A percentile compares a stretch with the other conserved stretches of the same genome.
phyloP scores from a whole-genome alignment of 1,140 invertebrate species.

The Forficula auricularia region DNA sequence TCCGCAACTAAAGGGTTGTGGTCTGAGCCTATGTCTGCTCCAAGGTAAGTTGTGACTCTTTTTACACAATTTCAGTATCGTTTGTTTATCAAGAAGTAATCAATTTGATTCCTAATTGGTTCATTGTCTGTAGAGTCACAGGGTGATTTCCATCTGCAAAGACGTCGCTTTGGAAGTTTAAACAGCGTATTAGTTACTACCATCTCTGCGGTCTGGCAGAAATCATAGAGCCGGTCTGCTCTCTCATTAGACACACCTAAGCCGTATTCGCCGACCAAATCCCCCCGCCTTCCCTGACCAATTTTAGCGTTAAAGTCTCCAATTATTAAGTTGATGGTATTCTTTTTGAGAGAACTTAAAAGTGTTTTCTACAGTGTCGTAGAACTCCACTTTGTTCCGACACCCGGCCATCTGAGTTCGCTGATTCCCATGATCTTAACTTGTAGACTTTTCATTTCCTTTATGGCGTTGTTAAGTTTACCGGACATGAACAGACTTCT shows the following conservation, averaged over 20 bases:
- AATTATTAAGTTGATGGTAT: constrained; percentile 15
- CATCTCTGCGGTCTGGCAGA: constrained; percentile 19
- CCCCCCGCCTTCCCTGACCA: constrained; percentile 10
- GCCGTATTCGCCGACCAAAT: constrained; percentile 12
- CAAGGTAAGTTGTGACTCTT: constrained; percentile 17
- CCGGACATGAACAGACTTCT: background rate
- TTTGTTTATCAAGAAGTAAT: constrained; percentile 19
- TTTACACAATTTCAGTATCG: constrained; percentile 19
- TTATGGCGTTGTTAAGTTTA: constrained; percentile 3
- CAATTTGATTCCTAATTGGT: constrained; percentile 22
- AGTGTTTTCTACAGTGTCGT: background rate
- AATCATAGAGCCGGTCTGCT: constrained; percentile 17
- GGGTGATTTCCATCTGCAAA: constrained; percentile 24
- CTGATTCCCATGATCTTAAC: constrained; percentile 12
- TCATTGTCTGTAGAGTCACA: constrained; percentile 14
- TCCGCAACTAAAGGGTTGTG: constrained; percentile 18
- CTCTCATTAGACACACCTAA: constrained; percentile 18
- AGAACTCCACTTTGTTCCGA: constrained; percentile 10
- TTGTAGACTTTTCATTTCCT: constrained; percentile 9
- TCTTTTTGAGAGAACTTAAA: constrained; percentile 8
- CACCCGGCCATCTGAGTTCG: constrained; percentile 12
- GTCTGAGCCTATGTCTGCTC: constrained; percentile 14
- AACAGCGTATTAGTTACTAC: constrained; percentile 19
- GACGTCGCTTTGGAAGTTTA: constrained; percentile 16
- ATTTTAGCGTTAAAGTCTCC: constrained; percentile 20